phyloP scores from a whole-genome alignment of 2,888 invertebrate species.

The Rotaria macrura region DNA sequence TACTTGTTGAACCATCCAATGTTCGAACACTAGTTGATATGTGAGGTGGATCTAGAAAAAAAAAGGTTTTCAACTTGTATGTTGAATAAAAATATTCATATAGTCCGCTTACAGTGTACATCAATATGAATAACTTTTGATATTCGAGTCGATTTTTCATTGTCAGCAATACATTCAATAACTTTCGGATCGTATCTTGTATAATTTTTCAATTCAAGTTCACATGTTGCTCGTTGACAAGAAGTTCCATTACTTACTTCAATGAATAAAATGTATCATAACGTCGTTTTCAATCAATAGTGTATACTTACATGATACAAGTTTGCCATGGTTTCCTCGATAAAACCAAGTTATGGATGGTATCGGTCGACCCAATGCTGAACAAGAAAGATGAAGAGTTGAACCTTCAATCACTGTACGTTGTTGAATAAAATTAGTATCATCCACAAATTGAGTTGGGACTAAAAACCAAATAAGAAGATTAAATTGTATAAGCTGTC shows the following conservation, averaged over 20 bases:
- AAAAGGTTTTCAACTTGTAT: not conserved
- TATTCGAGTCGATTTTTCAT: slow-evolving; percentile 1
- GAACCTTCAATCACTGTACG: not conserved
- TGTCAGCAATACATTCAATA: slow-evolving; percentile 14
- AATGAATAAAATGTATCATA: not conserved
- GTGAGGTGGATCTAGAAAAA: not conserved
- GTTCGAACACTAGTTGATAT: not conserved
- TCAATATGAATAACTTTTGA: not conserved
- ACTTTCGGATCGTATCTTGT: not conserved
- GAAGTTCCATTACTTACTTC: not conserved
- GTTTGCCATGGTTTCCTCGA: not conserved
- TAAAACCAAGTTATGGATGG: slow-evolving; percentile 7
- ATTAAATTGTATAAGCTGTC: too few species aligned
- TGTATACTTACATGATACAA: not conserved
- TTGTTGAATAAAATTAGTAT: not conserved
- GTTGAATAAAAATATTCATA: not conserved
- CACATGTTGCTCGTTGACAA: not conserved
- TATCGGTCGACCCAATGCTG: not conserved
- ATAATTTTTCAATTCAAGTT: not conserved
- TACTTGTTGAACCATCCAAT: not conserved
- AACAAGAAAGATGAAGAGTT: not conserved
- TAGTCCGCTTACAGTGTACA: not conserved
- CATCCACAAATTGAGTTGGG: not conserved
- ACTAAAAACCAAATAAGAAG: not conserved
- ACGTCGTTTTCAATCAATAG: too few species aligned